Percentiles rank a stretch among this genome's conserved stretches.
Evolutionary conservation across 2,113 vertebrate genomes (phyloP).

Genomic region (Paramisgurnus dabryanus): DNA sequence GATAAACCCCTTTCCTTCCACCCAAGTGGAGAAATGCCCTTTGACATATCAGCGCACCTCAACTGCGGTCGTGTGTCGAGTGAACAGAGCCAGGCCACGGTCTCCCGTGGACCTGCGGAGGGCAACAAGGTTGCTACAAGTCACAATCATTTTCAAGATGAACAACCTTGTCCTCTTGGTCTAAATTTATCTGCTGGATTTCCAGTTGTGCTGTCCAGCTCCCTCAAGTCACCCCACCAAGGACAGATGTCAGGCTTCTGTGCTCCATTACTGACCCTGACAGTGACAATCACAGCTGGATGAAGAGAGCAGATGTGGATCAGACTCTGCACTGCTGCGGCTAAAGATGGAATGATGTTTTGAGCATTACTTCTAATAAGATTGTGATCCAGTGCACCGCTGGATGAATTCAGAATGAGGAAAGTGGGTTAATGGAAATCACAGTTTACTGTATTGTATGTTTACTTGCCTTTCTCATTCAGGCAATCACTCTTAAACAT

Average conservation of each 20-base stretch:
- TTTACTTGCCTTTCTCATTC: neutral
- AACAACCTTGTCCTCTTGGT: constrained; percentile 45
- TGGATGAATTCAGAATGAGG: constrained; percentile 26
- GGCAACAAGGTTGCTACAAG: constrained; percentile 33
- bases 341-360: neutral
- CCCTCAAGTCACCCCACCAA: constrained; percentile 35
- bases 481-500: too few species aligned
- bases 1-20: neutral
- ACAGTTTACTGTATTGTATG: neutral
- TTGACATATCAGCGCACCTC: neutral
- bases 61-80: constrained; percentile 10
- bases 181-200: constrained; percentile 50
- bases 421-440: constrained; percentile 54
- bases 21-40: neutral
- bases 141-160: constrained; percentile 44
- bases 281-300: constrained; percentile 47
- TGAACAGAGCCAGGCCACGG: neutral
- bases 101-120: constrained; percentile 32
- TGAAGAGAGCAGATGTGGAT: neutral
- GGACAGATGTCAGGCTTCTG: constrained; percentile 54
- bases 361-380: constrained; percentile 17
- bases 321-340: constrained; percentile 12
- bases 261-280: constrained; percentile 24
- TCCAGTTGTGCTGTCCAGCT: constrained; percentile 31
- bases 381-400: neutral